These are phyloP conservation scores for Gyps fulvus DNA, from an alignment of 2,113 vertebrate genomes.

Conservation along the genomic window DNA sequence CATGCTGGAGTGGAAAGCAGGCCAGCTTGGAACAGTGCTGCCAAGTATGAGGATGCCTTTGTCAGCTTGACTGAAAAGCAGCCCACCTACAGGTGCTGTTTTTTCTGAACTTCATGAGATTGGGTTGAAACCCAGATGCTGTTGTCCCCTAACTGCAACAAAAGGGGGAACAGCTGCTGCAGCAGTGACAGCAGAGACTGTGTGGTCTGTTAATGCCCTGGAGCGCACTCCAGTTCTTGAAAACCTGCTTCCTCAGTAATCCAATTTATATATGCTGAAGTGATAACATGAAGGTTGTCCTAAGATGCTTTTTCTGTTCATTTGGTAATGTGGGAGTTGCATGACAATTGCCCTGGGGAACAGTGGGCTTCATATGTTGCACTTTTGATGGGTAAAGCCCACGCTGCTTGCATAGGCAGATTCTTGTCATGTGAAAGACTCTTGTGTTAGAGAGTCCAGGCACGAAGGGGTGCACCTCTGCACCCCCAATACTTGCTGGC, in stretches of 20 bases:
- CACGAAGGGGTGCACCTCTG: neutral
- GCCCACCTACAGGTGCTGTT: neutral
- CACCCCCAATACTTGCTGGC: neutral
- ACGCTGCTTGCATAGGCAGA: neutral
- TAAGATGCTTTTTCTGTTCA: neutral
- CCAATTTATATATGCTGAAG: neutral
- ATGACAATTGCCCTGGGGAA: neutral
- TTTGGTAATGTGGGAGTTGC: neutral
- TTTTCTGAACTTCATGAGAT: neutral
- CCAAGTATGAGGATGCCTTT: neutral
- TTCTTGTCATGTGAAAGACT: neutral
- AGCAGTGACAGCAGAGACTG: neutral
- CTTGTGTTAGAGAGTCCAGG: too few species aligned
- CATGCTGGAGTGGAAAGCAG: neutral
- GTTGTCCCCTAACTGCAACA: neutral
- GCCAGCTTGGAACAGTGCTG: neutral
- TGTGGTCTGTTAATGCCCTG: neutral
- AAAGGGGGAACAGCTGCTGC: neutral
- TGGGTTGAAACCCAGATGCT: neutral
- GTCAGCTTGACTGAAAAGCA: neutral
- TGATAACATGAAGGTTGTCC: neutral
- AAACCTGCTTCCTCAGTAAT: neutral
- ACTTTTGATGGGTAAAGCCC: neutral
- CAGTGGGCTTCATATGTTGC: neutral
- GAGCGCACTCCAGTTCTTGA: neutral